Evolutionary conservation across 1,140 invertebrate species (phyloP), one percentile per base, ranked within the genome.

Genomic region (Kradibia gibbosae): DNA sequence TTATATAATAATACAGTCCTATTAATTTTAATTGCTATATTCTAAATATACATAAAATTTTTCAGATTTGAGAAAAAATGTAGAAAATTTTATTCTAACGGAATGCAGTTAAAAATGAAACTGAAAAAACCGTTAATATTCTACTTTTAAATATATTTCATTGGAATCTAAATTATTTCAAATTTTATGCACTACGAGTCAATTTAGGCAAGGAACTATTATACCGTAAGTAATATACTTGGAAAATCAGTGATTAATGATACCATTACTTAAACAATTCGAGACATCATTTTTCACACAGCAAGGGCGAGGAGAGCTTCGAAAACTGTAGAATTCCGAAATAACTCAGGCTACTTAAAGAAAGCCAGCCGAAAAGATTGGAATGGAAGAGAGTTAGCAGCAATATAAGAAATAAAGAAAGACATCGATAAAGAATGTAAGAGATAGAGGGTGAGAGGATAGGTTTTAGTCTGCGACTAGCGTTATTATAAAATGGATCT

Each of bases 241-340:
- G 67, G 72, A 72, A 79, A 79, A 72, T 72, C 53, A 22, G 42
- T 79, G 78, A 79, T 79, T 72, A 79, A 79, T 79, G 67, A 53
- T 45, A 36, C 78, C 34, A 79, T 79, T 79, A 79, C 78, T 79
- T 72, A 78, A 78, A 79, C 53, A 79, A 72, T 60, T 79, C 60
- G 31, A 42, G 22, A 72, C 31, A 62, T 79, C 65, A 79, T 79
- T 79, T 79, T 79, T 79, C 53, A 79, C 67, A 20, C 53, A 72
- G 78, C 78, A 34, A 53, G 53, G 39, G 71, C 22, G 36, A 39
- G 25, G 50, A 62, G 48, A 42, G 65, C 34, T 45, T 78, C 31
- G 36, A 36, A 60, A 60, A 72, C 34, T 55, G 42, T 72, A 67
- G 67, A 72, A 72, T 72, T 79, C 34, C 62, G 22, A 53, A 70